A percentile compares a stretch with the other conserved stretches of the same genome.
These are phyloP conservation scores for Gymnorhina tibicen DNA, from an alignment of 2,113 vertebrate species.

Conservation along the genomic window DNA sequence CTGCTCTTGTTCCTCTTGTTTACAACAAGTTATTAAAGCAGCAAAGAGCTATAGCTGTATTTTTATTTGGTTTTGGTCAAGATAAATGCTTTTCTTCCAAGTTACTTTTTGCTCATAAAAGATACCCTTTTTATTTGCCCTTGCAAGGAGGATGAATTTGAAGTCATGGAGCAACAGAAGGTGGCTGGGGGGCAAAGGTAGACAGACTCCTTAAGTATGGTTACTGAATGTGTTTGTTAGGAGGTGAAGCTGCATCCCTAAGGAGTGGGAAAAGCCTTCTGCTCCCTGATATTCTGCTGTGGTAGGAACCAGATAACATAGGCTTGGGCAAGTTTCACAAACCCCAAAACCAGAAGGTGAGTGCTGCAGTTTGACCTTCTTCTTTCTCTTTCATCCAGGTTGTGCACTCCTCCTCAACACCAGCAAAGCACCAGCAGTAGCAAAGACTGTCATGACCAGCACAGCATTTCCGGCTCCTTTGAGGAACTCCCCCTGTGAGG, in stretches of 20 bases:
- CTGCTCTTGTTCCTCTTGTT: background rate
- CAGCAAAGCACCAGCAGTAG: slow-evolving; percentile 70
- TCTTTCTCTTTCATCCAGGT: slow-evolving; percentile 67
- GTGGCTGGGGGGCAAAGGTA: background rate
- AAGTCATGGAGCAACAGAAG: background rate
- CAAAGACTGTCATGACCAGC: slow-evolving; percentile 80
- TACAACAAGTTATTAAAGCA: background rate
- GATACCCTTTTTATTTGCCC: background rate
- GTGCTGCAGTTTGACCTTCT: background rate
- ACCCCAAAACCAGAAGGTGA: background rate
- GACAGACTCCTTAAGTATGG: background rate
- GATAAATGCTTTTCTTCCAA: background rate
- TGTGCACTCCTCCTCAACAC: slow-evolving; percentile 80
- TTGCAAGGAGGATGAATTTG: background rate
- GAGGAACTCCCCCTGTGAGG: slow-evolving; percentile 90
- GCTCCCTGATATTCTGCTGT: background rate
- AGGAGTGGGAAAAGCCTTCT: background rate
- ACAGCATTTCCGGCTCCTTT: slow-evolving; percentile 85
- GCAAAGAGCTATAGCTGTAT: background rate
- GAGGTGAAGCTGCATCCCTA: background rate
- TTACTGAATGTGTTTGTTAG: background rate
- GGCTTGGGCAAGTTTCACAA: background rate
- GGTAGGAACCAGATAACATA: background rate
- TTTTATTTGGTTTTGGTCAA: background rate
- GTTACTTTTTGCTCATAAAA: background rate